phyloP scores from a whole-genome alignment of 2,888 invertebrate genomes.

The Platycheirus rosarum region DNA sequence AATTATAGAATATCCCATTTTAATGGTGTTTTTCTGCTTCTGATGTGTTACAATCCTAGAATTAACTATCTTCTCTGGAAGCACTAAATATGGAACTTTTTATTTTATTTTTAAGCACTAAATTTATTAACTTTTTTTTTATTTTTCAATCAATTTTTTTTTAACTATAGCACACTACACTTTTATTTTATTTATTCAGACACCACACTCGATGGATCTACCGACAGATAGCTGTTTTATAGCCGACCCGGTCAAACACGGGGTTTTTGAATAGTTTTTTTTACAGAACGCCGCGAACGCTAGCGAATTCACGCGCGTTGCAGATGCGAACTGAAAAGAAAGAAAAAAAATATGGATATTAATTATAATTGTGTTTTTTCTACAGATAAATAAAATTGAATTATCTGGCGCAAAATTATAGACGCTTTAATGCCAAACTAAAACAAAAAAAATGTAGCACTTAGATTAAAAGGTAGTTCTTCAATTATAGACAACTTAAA shows the following conservation, averaged over 20 bases:
- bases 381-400: too few species aligned
- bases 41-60: constrained; percentile 14
- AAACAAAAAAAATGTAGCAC: too few species aligned
- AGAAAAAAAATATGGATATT: background rate
- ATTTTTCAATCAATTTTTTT: constrained; percentile 37
- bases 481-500: too few species aligned
- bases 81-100: constrained; percentile 26
- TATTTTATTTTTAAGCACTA: constrained; percentile 20
- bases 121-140: constrained; percentile 11
- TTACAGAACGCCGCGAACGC: constrained; percentile 63
- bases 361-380: background rate
- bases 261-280: constrained; percentile 22
- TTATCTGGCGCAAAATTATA: too few species aligned
- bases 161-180: constrained; percentile 57
- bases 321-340: constrained; percentile 60
- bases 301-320: constrained; percentile 65
- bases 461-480: too few species aligned
- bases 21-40: constrained; percentile 60
- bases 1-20: constrained; percentile 79
- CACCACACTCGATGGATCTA: constrained; percentile 58
- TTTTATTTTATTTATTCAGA: constrained; percentile 17
- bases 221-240: constrained; percentile 56
- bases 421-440: too few species aligned
- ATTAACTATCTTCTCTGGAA: constrained; percentile 38
- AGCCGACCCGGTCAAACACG: constrained; percentile 41